phyloP scores from a whole-genome alignment of 2,797 vertebrate genomes.

The Sebastes trivittatus region DNA sequence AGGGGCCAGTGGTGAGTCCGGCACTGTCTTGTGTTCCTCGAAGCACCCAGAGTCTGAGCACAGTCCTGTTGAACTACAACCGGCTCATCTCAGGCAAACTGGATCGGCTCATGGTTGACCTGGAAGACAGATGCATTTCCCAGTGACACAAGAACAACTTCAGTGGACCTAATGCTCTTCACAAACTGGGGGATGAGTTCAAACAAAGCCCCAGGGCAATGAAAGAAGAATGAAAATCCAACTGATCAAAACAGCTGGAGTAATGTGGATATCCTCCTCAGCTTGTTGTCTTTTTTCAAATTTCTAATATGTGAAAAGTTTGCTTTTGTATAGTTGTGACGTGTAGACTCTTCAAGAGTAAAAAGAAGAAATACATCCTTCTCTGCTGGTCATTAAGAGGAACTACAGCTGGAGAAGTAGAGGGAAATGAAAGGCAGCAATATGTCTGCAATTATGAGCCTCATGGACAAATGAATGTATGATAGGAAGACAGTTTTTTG shows the following conservation, averaged over 20 bases:
- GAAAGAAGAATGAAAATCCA: background rate
- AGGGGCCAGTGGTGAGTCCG: constrained; percentile 65
- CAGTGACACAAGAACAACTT: constrained; percentile 19
- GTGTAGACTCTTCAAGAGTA: background rate
- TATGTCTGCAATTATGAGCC: background rate
- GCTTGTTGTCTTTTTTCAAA: background rate
- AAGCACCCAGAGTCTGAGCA: constrained; percentile 59
- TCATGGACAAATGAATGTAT: background rate
- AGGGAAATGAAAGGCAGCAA: background rate
- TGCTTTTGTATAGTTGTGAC: background rate
- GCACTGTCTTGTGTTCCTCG: constrained; percentile 60
- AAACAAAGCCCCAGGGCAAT: background rate
- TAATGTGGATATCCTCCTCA: background rate
- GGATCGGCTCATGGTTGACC: constrained; percentile 70
- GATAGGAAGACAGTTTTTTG: background rate
- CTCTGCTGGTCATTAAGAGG: constrained; percentile 9
- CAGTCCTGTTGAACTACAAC: constrained; percentile 68
- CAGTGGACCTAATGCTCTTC: background rate
- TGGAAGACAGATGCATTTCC: constrained; percentile 62
- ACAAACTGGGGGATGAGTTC: background rate
- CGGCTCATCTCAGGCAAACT: constrained; percentile 77
- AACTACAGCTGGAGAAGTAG: background rate
- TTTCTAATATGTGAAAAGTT: background rate
- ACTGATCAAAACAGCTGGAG: background rate
- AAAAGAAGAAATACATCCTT: constrained; percentile 7